Evolutionary conservation across 2,113 vertebrate species (phyloP), one percentile per base, ranked within the genome.

Genomic region (Ceuthmochares aereus): DNA sequence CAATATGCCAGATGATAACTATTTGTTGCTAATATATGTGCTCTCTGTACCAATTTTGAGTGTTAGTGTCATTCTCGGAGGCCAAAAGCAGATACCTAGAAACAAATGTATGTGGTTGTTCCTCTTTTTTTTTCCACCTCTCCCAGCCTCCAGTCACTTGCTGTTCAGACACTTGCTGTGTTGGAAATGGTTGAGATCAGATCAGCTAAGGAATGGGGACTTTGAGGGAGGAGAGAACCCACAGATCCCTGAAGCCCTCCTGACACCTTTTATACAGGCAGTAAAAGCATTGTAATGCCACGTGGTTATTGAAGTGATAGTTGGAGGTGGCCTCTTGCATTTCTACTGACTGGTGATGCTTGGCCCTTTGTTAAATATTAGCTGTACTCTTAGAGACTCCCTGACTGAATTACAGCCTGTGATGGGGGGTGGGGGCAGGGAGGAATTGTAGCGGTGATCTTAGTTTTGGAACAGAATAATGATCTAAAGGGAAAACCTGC

Each of bases 321-420:
- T 63, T 54, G 32, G 86, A 87, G 94, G 73, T 87, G 77, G 58
- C 92, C 1, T 2, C 9, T 0, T 67, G 79, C n/a, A 14, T 93
- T 92, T 97, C 85, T 92, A 47, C 80, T 88, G 7, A 56, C 88
- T 86, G 79, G 13, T 70, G 83, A 43, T 95, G 89, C 94, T 90
- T 95, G 80, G 83, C 76, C 60, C 60, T 93, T 95, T 92, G 94
- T 97, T 96, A 97, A 96, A 95, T 90, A 96, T 97, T 95, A 96
- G 91, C 94, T 90, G 58, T 67, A 63, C 86, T 84, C 64, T 63
- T 70, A 37, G 86, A 94, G 94, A 81, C 42, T 90, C 80, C 27
- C 67, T 62, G 79, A 45, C 78, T 85, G 70, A 95, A 84, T 92
- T 93, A 63, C 43, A 55, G 37, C 79, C 34, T 81, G 14, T 60